Evolutionary conservation across 2,797 vertebrate species (phyloP), one percentile per base, ranked within the genome.

Genomic region (Argentina silus): DNA sequence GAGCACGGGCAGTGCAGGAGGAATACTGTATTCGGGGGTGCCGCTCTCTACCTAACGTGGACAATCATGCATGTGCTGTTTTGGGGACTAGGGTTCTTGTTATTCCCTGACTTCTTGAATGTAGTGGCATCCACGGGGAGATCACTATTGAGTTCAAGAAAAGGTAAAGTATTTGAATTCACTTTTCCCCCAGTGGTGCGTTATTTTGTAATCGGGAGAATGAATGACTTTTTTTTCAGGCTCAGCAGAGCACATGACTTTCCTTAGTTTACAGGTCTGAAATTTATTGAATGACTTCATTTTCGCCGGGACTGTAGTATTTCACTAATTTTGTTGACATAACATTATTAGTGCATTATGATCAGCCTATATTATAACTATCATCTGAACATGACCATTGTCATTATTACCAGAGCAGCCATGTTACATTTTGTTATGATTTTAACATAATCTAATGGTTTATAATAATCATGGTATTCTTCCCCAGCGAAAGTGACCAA

Each of bases 51-150:
- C 86, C 83, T 87, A 91, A 89, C 85, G 87, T 88, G 88, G 91
- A 95, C 90, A 95, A 96, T 90, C 96, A 97, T 97, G 96, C 93
- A 94, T 94, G 94, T 95, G 91, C 95, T 95, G 92, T 91, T 95
- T 81, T 95, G 95, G 96, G 95, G 93, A 89, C 89, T 94, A 91
- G 90, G 91, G 84, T 92, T 96, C 88, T 92, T 94, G 70, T 88
- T 95, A 72, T 92, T 96, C 91, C 92, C 90, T 84, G 93, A 93
- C 87, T 87, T 94, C 79, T 90, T 94, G 81, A 93, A 90, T 87
- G 92, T 90, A 85, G 88, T 91, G 81, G 89, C 92, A 78, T 93
- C 91, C 70, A 90, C 93, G 73, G 93, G 91, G 86, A 94, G 87
- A 84, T 85, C 93, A 85, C 92, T 88, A 80, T 88, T 93, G 90